These are phyloP conservation scores for Battus philenor DNA, from an alignment of 1,140 invertebrate genomes.

Conservation along the genomic window DNA sequence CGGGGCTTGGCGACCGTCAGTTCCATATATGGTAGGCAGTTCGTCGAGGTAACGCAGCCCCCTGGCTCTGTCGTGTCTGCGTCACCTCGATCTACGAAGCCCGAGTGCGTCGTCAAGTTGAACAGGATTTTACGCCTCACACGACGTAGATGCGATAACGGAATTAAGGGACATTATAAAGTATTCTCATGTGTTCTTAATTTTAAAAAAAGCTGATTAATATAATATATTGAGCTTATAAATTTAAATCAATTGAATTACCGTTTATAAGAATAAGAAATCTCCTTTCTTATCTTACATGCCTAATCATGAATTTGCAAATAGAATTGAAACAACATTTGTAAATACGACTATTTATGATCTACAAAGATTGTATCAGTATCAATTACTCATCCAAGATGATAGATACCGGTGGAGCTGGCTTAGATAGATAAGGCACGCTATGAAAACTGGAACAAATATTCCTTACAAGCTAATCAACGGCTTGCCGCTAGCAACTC, in stretches of 20 bases:
- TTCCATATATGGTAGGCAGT: constrained; percentile 44
- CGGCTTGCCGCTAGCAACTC: constrained; percentile 27
- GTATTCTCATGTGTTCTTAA: too few relatives aligned
- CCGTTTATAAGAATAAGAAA: too few relatives aligned
- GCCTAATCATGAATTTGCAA: too few relatives aligned
- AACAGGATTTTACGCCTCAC: constrained; percentile 9
- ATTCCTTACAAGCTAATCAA: constrained; percentile 48
- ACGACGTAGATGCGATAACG: too few relatives aligned
- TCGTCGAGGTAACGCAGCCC: constrained; percentile 41
- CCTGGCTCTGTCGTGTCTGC: constrained; percentile 14
- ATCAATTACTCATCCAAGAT: constrained; percentile 44
- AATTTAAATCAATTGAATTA: too few relatives aligned
- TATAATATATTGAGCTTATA: too few relatives aligned
- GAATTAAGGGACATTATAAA: too few relatives aligned
- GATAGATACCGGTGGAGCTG: constrained; percentile 29
- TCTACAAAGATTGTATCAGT: constrained; percentile 28
- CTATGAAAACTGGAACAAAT: constrained; percentile 43
- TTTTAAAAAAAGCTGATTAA: too few relatives aligned
- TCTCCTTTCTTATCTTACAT: too few relatives aligned
- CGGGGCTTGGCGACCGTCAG: constrained; percentile 42
- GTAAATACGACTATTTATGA: constrained; percentile 25
- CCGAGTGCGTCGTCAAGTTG: neutral
- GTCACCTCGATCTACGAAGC: neutral
- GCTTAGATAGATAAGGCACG: constrained; percentile 51
- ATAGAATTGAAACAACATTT: neutral